Percentiles rank a stretch among this genome's conserved stretches.
These are phyloP conservation scores for Trachelus troglodyta DNA, from an alignment of 2,888 invertebrate species.

Conservation along the genomic window DNA sequence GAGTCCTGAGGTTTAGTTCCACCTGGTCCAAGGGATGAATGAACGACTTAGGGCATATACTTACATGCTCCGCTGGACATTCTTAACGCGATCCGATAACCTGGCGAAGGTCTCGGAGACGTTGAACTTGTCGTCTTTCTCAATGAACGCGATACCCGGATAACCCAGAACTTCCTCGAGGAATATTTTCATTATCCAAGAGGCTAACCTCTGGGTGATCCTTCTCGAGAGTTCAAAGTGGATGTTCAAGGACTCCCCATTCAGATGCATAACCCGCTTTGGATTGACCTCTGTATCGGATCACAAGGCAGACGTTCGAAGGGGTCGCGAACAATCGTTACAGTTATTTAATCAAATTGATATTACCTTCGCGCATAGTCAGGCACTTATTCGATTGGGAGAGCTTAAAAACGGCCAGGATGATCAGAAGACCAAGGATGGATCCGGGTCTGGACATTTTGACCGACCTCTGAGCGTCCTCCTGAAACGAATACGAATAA, in stretches of 20 bases:
- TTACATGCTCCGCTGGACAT: not conserved
- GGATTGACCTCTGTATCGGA: conserved; percentile 66
- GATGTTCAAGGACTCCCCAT: conserved; percentile 64
- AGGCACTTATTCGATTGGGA: conserved; percentile 49
- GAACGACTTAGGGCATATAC: not conserved
- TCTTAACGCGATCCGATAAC: conserved; percentile 44
- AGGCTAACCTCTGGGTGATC: conserved; percentile 70
- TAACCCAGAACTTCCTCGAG: conserved; percentile 69
- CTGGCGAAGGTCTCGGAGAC: conserved; percentile 58
- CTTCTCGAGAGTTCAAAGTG: conserved; percentile 70
- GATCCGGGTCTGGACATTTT: conserved; percentile 46
- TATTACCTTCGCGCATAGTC: conserved; percentile 50
- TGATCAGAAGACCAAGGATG: conserved; percentile 40
- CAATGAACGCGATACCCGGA: conserved; percentile 61
- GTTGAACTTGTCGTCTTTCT: conserved; percentile 66
- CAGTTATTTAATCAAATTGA: no score
- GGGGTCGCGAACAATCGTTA: not conserved
- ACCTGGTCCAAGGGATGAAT: conserved; percentile 4
- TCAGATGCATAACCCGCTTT: conserved; percentile 64
- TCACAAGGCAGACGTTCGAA: conserved; percentile 4
- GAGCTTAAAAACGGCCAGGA: conserved; percentile 33
- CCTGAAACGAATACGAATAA: no score
- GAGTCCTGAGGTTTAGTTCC: conserved; percentile 15
- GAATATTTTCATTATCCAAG: conserved; percentile 72
- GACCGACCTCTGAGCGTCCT: no score